These are phyloP conservation scores for Sericinus montela DNA, from an alignment of 2,888 invertebrate species.

Conservation along the genomic window DNA sequence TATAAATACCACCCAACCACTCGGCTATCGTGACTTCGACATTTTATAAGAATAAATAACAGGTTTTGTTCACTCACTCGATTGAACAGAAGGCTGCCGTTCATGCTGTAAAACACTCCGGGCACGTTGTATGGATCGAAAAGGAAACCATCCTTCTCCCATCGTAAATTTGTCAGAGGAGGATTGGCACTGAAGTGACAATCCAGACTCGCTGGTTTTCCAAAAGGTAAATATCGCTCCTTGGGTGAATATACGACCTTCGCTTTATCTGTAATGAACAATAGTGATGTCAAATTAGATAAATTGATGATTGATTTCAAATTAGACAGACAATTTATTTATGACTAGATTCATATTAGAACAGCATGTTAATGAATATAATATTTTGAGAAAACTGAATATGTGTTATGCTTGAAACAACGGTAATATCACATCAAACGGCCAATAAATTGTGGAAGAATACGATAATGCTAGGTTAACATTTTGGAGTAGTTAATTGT, in stretches of 20 bases:
- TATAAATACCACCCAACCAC: too few relatives aligned
- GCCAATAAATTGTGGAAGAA: too few relatives aligned
- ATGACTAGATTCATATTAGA: too few relatives aligned
- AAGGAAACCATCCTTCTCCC: slow-evolving; percentile 95
- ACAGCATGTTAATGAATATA: too few relatives aligned
- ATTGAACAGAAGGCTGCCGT: slow-evolving; percentile 90
- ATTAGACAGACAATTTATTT: too few relatives aligned
- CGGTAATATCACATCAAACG: too few relatives aligned
- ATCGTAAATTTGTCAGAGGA: slow-evolving; percentile 90
- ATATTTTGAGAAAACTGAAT: too few relatives aligned
- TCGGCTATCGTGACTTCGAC: too few relatives aligned
- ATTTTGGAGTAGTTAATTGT: too few relatives aligned
- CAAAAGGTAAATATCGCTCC: slow-evolving; percentile 90
- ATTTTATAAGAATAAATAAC: too few relatives aligned
- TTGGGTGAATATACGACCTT: slow-evolving; percentile 93
- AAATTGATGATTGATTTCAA: background rate
- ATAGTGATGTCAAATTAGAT: background rate
- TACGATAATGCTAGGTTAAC: too few relatives aligned
- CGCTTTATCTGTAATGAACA: slow-evolving; percentile 86
- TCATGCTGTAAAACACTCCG: slow-evolving; percentile 90
- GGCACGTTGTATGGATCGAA: slow-evolving; percentile 94
- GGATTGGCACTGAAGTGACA: slow-evolving; percentile 97
- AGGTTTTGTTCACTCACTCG: slow-evolving; percentile 56
- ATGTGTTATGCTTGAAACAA: too few relatives aligned
- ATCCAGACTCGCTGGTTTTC: slow-evolving; percentile 89